Evolutionary conservation across 2,113 vertebrate genomes (phyloP).

Genomic region (Nesoenas mayeri): DNA sequence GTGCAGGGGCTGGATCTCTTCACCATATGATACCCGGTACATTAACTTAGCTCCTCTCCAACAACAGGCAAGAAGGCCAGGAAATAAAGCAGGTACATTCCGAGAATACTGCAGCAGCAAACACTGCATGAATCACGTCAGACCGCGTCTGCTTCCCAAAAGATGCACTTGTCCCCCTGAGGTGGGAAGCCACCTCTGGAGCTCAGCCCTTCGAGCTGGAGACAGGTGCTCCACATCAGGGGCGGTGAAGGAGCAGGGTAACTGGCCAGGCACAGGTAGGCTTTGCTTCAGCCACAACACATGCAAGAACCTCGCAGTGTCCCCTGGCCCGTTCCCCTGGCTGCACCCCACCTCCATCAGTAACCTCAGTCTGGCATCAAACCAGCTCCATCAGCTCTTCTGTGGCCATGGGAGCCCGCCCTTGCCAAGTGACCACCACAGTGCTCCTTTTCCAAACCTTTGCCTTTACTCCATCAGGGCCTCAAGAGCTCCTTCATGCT

Average conservation of each 20-base stretch:
- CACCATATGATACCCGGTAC: background rate
- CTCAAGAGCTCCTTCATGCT: background rate
- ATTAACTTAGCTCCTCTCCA: background rate
- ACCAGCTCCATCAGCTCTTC: background rate
- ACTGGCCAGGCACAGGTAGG: background rate
- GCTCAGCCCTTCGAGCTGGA: background rate
- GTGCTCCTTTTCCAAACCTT: background rate
- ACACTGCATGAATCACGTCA: background rate
- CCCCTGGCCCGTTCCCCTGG: no score
- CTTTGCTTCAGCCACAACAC: background rate
- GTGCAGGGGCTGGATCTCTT: background rate
- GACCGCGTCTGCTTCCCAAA: background rate
- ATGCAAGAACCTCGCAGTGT: fast-evolving
- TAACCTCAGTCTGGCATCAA: background rate
- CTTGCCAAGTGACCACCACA: background rate
- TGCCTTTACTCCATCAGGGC: background rate
- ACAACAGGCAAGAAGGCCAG: background rate
- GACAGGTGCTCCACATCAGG: background rate
- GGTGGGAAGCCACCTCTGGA: background rate
- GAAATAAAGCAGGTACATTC: slow-evolving; percentile 64
- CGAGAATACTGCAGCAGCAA: background rate
- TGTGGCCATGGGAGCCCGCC: background rate
- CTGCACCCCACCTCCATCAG: background rate
- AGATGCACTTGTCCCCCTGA: fast-evolving
- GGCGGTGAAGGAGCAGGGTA: background rate